Percentiles rank a stretch among this genome's conserved stretches.
Evolutionary conservation across 2,797 vertebrate genomes (phyloP).

Genomic region (Pipistrellus pipistrellus): DNA sequence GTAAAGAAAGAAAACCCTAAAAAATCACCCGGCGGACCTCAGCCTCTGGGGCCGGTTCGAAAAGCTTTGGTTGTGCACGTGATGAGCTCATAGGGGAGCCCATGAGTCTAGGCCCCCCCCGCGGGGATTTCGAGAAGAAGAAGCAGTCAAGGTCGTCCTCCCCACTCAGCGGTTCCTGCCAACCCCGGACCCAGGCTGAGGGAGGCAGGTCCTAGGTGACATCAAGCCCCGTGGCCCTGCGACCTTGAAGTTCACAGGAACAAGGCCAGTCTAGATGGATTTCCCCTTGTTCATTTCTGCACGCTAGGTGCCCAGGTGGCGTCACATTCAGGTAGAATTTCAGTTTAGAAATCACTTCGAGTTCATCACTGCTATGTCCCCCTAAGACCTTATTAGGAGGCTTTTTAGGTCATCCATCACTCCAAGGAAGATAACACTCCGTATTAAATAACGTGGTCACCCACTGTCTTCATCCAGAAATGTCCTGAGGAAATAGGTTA

Average conservation of each 20-base stretch:
- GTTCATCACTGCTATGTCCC: background rate
- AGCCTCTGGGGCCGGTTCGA: background rate
- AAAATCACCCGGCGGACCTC: slow-evolving; percentile 71
- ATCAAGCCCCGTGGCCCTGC: background rate
- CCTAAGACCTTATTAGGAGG: background rate
- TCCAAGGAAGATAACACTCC: background rate
- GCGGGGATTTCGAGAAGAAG: background rate
- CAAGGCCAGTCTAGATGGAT: background rate
- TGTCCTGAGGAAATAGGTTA: background rate
- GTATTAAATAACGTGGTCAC: background rate
- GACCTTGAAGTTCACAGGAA: background rate
- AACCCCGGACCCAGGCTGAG: background rate
- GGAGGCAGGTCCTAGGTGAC: background rate
- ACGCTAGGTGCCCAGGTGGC: background rate
- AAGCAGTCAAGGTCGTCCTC: background rate
- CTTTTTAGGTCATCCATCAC: background rate
- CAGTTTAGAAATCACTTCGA: background rate
- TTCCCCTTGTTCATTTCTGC: background rate
- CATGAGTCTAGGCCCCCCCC: background rate
- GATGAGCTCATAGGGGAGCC: slow-evolving; percentile 9
- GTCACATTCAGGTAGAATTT: background rate
- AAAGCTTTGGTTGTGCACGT: slow-evolving; percentile 29
- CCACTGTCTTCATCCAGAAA: background rate
- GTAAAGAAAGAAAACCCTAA: slow-evolving; percentile 80
- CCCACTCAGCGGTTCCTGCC: background rate